Percentiles rank a stretch among this genome's conserved stretches.
Evolutionary conservation across 2,113 vertebrate species (phyloP).

Genomic region (Scartelaos histophorus): DNA sequence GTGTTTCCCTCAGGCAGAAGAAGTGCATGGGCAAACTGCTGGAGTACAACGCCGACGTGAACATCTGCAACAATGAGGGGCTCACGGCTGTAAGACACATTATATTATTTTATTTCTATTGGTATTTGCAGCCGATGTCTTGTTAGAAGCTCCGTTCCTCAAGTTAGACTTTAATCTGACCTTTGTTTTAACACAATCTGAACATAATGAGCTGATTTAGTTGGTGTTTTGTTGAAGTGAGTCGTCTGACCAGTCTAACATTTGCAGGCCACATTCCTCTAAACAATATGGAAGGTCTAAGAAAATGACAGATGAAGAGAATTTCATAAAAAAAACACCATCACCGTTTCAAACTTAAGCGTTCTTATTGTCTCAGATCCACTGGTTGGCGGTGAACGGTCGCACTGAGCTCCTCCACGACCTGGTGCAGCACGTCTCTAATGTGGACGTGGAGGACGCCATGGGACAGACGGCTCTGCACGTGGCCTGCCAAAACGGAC

Average conservation of each 20-base stretch:
- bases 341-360: no score
- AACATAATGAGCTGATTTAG: no score
- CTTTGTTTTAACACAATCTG: no score
- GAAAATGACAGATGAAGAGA: no score
- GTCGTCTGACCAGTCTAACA: no score
- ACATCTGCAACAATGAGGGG: slow-evolving; percentile 99
- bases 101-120: no score
- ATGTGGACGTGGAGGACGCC: slow-evolving; percentile 96
- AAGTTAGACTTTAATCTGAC: no score
- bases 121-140: no score
- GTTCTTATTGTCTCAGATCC: slow-evolving; percentile 80
- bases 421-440: slow-evolving; percentile 94
- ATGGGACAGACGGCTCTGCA: slow-evolving; percentile 98
- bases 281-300: background rate
- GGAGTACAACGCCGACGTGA: slow-evolving; percentile 96
- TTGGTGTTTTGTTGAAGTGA: no score
- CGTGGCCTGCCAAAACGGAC: slow-evolving; percentile 97
- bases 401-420: slow-evolving; percentile 95
- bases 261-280: background rate
- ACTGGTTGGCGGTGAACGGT: slow-evolving; percentile 97
- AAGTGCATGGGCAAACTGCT: slow-evolving; percentile 97
- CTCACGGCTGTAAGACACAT: slow-evolving; percentile 91
- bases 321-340: no score
- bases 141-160: no score
- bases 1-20: slow-evolving; percentile 84